Evolutionary conservation across 2,797 vertebrate species (phyloP).

Genomic region (Sphenodon punctatus): DNA sequence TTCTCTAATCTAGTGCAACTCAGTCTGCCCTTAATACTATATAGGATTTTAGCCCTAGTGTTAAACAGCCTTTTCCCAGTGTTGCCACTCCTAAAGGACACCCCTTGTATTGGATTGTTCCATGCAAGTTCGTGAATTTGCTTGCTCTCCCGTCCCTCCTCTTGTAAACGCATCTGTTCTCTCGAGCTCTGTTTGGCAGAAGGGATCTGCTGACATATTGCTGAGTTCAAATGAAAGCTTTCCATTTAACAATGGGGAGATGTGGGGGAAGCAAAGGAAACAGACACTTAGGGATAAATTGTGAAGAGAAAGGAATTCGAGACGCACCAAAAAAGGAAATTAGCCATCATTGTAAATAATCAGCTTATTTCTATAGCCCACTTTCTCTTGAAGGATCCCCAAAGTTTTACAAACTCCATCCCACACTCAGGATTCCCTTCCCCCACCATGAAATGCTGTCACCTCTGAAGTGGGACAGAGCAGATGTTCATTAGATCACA

Average conservation of each 20-base stretch:
- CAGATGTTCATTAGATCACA: not conserved
- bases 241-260: conserved; percentile 2
- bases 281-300: not conserved
- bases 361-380: not conserved
- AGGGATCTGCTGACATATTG: conserved; percentile 29
- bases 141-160: conserved; percentile 44
- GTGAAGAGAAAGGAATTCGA: not conserved
- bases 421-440: not conserved
- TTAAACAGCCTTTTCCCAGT: too few species aligned
- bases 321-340: not conserved
- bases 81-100: conserved; percentile 43
- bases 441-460: not conserved
- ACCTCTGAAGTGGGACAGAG: not conserved
- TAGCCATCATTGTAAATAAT: not conserved
- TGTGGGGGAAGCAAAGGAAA: conserved; percentile 8
- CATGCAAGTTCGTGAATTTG: conserved; percentile 61
- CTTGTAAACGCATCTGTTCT: conserved; percentile 64
- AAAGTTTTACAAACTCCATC: not conserved
- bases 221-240: conserved; percentile 27
- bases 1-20: too few species aligned
- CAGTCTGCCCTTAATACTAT: too few species aligned
- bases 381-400: not conserved
- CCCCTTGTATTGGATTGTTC: conserved; percentile 54
- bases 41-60: too few species aligned
- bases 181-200: conserved; percentile 53